phyloP scores from a whole-genome alignment of 64 coral and sea anemone species.

The Acropora yongei region DNA sequence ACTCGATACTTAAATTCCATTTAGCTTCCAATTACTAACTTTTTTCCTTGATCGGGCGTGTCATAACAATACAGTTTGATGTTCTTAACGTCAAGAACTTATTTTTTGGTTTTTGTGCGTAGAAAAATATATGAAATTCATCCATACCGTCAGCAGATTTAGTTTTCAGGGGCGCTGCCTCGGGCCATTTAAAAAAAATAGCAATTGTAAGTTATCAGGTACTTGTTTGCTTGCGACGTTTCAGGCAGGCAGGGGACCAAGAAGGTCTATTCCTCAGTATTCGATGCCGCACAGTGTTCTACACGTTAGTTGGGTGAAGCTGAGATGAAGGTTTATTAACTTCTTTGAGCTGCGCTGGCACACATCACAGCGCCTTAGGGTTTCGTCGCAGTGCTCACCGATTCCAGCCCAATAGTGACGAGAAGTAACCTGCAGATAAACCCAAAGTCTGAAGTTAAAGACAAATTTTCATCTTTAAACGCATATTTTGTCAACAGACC shows the following conservation, averaged over 20 bases:
- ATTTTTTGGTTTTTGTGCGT: not conserved
- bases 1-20: constrained; percentile 6
- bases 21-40: constrained; percentile 14
- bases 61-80: constrained; percentile 3
- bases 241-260: constrained; percentile 29
- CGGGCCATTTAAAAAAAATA: constrained; percentile 70
- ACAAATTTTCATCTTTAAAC: constrained; percentile 1
- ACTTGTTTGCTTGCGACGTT: not conserved
- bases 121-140: not conserved
- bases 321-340: constrained; percentile 27
- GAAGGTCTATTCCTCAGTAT: too few species aligned
- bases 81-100: not conserved
- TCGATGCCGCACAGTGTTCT: not conserved
- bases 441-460: not conserved
- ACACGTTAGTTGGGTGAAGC: constrained; percentile 38
- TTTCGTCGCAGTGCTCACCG: constrained; percentile 27
- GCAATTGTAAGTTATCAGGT: constrained; percentile 51
- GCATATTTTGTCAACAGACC: not conserved
- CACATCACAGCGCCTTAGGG: constrained; percentile 24
- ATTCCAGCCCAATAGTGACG: constrained; percentile 20
- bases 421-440: constrained; percentile 12
- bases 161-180: constrained; percentile 25
- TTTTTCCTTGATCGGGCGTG: not conserved
- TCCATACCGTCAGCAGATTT: constrained; percentile 34
- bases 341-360: constrained; percentile 58